These are phyloP conservation scores for Onychorhynchus coronatus DNA, from an alignment of 2,113 vertebrate species.

Conservation along the genomic window DNA sequence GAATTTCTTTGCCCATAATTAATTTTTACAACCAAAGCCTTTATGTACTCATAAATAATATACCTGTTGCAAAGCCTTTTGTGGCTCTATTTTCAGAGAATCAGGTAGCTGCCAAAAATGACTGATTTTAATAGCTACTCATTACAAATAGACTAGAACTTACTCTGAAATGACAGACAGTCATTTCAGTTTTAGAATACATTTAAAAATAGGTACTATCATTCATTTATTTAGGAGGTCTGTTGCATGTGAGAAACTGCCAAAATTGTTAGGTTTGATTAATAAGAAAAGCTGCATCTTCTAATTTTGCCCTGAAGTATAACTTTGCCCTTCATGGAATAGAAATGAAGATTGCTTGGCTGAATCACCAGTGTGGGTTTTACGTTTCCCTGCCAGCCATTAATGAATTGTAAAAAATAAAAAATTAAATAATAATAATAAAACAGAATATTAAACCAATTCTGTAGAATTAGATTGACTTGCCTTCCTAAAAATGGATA, in stretches of 20 bases:
- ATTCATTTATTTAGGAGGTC: constrained; percentile 59
- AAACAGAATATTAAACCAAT: constrained; percentile 55
- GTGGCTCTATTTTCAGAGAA: not conserved
- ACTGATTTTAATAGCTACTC: constrained; percentile 47
- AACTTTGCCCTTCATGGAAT: constrained; percentile 45
- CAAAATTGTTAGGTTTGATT: constrained; percentile 59
- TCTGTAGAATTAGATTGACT: constrained; percentile 62
- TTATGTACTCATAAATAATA: not conserved
- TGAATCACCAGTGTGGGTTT: constrained; percentile 60
- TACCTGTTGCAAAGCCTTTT: constrained; percentile 14
- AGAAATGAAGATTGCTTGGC: constrained; percentile 30
- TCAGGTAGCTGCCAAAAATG: constrained; percentile 38
- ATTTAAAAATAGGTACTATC: constrained; percentile 45
- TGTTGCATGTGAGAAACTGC: constrained; percentile 54
- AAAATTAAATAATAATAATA: constrained; percentile 48
- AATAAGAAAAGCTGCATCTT: constrained; percentile 58
- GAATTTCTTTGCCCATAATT: not conserved
- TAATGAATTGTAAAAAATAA: constrained; percentile 63
- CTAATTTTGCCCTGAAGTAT: constrained; percentile 63
- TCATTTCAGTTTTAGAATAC: constrained; percentile 31
- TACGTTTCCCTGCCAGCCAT: constrained; percentile 53
- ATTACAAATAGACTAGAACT: constrained; percentile 23
- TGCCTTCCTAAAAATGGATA: constrained; percentile 69
- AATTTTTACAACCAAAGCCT: not conserved
- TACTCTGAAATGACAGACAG: constrained; percentile 20